A percentile compares a stretch with the other conserved stretches of the same genome.
These are phyloP conservation scores for Hedya salicella DNA, from an alignment of 2,888 invertebrate genomes.

Conservation along the genomic window DNA sequence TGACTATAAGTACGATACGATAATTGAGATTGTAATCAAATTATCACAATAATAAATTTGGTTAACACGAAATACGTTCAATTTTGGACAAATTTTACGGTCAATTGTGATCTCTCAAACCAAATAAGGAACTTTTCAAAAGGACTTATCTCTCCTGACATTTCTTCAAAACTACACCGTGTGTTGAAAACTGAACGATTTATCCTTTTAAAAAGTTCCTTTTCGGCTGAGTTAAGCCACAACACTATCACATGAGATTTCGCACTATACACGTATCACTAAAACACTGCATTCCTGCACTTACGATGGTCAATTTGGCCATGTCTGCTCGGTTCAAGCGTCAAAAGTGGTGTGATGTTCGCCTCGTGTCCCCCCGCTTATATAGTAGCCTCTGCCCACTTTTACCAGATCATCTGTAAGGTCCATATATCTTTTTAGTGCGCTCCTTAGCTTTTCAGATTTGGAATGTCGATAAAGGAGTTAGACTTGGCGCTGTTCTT, in stretches of 20 bases:
- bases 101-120: neutral
- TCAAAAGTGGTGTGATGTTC: slow-evolving; percentile 71
- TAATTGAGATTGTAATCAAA: neutral
- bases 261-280: slow-evolving; percentile 43
- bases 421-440: slow-evolving; percentile 42
- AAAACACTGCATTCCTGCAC: slow-evolving; percentile 76
- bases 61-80: neutral
- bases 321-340: slow-evolving; percentile 66
- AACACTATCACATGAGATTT: neutral
- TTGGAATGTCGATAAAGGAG: slow-evolving; percentile 13
- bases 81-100: slow-evolving; percentile 8
- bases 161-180: neutral
- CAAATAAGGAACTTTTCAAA: neutral
- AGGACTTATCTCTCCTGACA: neutral
- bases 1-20: neutral
- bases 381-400: slow-evolving; percentile 77
- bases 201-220: neutral
- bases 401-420: slow-evolving; percentile 74
- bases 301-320: slow-evolving; percentile 82
- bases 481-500: neutral
- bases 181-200: neutral
- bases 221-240: neutral
- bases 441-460: slow-evolving; percentile 19
- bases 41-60: neutral
- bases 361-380: slow-evolving; percentile 62